These are phyloP conservation scores for Nothura maculosa DNA, from an alignment of 2,797 vertebrate species.

Conservation along the genomic window DNA sequence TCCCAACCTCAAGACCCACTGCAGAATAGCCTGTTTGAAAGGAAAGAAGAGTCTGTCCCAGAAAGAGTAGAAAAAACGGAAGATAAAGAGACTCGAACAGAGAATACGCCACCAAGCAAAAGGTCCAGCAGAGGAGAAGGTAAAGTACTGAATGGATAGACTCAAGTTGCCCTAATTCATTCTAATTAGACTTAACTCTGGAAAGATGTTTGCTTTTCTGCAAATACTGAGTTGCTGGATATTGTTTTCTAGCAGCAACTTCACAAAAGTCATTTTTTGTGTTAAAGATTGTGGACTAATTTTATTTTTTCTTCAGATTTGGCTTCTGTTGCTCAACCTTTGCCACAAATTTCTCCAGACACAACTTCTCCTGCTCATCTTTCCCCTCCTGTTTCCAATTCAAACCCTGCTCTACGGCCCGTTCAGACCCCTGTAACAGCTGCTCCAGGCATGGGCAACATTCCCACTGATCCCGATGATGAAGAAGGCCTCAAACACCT, in stretches of 20 bases:
- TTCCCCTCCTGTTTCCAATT: constrained; percentile 82
- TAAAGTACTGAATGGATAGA: constrained; percentile 44
- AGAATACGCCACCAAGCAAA: constrained; percentile 69
- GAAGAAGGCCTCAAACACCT: constrained; percentile 98
- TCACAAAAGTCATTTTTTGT: neutral
- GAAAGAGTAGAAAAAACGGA: constrained; percentile 79
- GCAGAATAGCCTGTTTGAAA: constrained; percentile 73
- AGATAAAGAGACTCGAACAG: constrained; percentile 73
- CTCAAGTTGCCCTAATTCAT: neutral
- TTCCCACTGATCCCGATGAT: constrained; percentile 90
- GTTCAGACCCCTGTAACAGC: constrained; percentile 82
- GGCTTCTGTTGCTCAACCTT: constrained; percentile 78
- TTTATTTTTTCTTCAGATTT: constrained; percentile 72
- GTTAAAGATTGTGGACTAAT: neutral
- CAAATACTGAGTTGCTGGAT: neutral
- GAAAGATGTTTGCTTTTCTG: neutral
- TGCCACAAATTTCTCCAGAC: constrained; percentile 83
- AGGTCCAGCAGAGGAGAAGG: constrained; percentile 78
- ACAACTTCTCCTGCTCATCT: constrained; percentile 83
- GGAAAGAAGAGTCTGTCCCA: constrained; percentile 76
- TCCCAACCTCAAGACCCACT: constrained; percentile 72
- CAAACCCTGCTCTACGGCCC: constrained; percentile 84
- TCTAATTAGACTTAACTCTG: neutral
- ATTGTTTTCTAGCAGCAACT: neutral
- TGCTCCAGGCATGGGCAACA: constrained; percentile 82